A percentile compares a stretch with the other conserved stretches of the same genome.
phyloP scores from a whole-genome alignment of 1,140 invertebrate genomes.

The Calosoma granatense region DNA sequence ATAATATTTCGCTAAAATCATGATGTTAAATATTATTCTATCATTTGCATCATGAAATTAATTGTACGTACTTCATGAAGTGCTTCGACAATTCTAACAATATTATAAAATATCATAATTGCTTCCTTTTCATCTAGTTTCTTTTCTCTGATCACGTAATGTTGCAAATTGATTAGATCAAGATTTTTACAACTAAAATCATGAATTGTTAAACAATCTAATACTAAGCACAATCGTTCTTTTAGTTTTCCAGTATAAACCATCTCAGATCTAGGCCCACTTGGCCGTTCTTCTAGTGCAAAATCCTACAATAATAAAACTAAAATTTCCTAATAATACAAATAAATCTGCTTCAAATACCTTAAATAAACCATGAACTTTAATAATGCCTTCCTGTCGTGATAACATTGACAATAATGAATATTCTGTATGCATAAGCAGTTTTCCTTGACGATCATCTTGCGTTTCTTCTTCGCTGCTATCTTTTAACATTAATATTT shows the following conservation, averaged over 20 bases:
- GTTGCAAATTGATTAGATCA: constrained; percentile 66
- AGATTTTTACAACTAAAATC: constrained; percentile 59
- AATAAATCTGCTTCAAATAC: constrained; percentile 38
- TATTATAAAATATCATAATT: constrained; percentile 65
- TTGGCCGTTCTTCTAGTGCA: constrained; percentile 52
- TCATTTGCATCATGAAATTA: too few species aligned
- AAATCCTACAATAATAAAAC: constrained; percentile 45
- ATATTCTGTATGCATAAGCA: constrained; percentile 73
- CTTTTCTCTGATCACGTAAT: constrained; percentile 74
- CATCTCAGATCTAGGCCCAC: constrained; percentile 37
- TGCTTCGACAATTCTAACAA: constrained; percentile 62
- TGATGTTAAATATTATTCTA: constrained; percentile 14
- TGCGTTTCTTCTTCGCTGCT: constrained; percentile 54
- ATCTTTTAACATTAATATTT: constrained; percentile 50
- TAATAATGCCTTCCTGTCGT: constrained; percentile 63
- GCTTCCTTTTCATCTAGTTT: constrained; percentile 68
- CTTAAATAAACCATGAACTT: constrained; percentile 73
- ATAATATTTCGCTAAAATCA: constrained; percentile 64
- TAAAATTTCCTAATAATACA: background rate
- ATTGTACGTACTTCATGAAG: constrained; percentile 54
- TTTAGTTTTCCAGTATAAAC: constrained; percentile 51
- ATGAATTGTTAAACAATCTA: constrained; percentile 67
- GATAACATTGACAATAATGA: constrained; percentile 61
- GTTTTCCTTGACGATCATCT: constrained; percentile 72
- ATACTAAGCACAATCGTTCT: constrained; percentile 59